Conservation (phyloP, 2,888 invertebrate genomes). For the Morpho deidamia region DNA sequence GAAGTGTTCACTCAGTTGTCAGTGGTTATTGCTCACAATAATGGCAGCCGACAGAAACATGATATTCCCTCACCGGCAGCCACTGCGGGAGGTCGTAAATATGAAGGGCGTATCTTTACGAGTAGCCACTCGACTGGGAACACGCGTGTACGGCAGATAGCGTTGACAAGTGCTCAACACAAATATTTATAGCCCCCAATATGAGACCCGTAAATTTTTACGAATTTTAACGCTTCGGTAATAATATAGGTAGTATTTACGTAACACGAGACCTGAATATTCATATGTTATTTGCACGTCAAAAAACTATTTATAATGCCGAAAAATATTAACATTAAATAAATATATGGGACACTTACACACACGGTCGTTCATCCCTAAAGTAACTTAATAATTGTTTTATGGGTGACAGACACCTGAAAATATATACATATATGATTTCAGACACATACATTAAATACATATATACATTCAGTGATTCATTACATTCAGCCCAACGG, state of each 20-base stretch:
- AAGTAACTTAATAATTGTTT: too few relatives aligned
- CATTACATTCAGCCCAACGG: too few relatives aligned
- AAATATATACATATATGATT: too few relatives aligned
- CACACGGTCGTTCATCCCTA: too few relatives aligned
- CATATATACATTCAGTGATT: too few relatives aligned
- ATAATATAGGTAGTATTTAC: background rate
- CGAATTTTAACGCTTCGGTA: conserved; percentile 1
- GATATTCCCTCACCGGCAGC: conserved; percentile 9
- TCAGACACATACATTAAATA: too few relatives aligned
- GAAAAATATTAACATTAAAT: background rate
- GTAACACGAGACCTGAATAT: background rate
- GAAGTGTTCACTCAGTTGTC: conserved; percentile 8
- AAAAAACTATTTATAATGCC: background rate
- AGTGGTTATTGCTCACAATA: conserved; percentile 7
- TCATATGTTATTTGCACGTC: conserved; percentile 1
- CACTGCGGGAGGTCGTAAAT: conserved; percentile 23
- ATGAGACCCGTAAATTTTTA: background rate
- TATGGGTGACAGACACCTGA: too few relatives aligned
- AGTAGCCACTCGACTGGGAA: conserved; percentile 18
- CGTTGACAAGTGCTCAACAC: conserved; percentile 6
- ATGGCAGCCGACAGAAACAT: conserved; percentile 8
- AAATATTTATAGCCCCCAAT: conserved; percentile 14
- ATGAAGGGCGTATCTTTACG: conserved; percentile 25
- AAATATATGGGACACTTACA: too few relatives aligned
- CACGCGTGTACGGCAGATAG: conserved; percentile 10